Evolutionary conservation across 2,113 vertebrate genomes (phyloP).

Genomic region (Amphiprion ocellaris): DNA sequence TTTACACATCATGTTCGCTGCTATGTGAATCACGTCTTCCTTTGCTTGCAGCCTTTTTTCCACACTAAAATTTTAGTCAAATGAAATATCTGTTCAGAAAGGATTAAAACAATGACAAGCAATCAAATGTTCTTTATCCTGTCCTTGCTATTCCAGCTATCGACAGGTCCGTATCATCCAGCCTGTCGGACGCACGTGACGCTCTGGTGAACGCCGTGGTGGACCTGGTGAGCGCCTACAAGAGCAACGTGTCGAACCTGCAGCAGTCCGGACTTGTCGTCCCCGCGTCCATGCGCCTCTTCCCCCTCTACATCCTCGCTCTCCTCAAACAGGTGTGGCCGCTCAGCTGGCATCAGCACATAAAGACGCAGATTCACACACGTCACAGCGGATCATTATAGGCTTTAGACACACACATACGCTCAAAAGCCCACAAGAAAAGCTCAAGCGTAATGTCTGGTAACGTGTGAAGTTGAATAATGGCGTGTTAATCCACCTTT

Average conservation of each 20-base stretch:
- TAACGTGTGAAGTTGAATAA: background rate
- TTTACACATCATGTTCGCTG: too few species aligned
- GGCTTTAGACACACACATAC: background rate
- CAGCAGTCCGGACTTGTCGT: constrained; percentile 90
- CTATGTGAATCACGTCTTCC: too few species aligned
- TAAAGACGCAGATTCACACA: background rate
- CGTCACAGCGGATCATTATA: background rate
- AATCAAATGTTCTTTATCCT: background rate
- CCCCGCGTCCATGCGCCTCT: constrained; percentile 90
- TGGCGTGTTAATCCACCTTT: background rate
- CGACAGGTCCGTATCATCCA: constrained; percentile 93
- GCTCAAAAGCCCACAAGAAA: background rate
- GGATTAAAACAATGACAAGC: background rate
- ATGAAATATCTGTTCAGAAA: background rate
- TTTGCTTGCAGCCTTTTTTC: too few species aligned
- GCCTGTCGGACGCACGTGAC: constrained; percentile 93
- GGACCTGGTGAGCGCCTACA: constrained; percentile 90
- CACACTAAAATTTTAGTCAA: too few species aligned
- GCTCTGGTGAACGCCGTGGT: constrained; percentile 95
- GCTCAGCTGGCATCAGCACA: background rate
- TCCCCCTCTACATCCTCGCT: constrained; percentile 93
- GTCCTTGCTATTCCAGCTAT: constrained; percentile 85
- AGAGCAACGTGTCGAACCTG: constrained; percentile 88
- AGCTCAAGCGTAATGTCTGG: background rate
- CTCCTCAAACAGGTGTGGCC: constrained; percentile 94